Base-by-base conservation (phyloP, 1,140 invertebrate species). In the Adelges cooleyi region DNA sequence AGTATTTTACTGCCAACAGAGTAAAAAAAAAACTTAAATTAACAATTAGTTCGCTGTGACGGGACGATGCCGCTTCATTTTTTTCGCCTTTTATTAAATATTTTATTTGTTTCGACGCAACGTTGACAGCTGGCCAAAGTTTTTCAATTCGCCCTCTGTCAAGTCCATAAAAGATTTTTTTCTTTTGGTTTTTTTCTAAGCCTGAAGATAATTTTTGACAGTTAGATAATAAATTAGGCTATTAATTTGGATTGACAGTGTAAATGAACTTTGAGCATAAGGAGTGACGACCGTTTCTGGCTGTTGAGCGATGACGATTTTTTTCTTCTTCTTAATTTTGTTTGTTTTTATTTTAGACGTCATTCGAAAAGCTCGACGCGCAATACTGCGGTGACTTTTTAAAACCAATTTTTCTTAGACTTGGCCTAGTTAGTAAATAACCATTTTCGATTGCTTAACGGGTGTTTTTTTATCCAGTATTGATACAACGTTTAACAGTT, bases 351-450 rank as follows among this genome's bases (percentile, higher is more conserved):
- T 33, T 5, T 17, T 11, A 40, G 27, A 36, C 44, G 53, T 59
- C 53, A 59, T n/a, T 40, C 23, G 4, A 59, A 59, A 59, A 23
- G 44, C 53, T 44, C 22, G n/a, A 40, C 9, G n/a, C 40, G 44
- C 38, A 44, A 59, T 40, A 42, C 38, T 59, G 3, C 38, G 27
- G 53, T 59, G 44, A 59, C 44, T 59, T 59, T 27, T 36, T 44
- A 27, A 44, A 59, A 27, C 40, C 53, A 59, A 59, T 59, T 59
- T n/a, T n/a, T n/a, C n/a, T n/a, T n/a, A n/a, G n/a, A n/a, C n/a
- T n/a, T n/a, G n/a, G n/a, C n/a, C n/a, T n/a, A n/a, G n/a, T n/a
- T n/a, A n/a, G n/a, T n/a, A n/a, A n/a, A n/a, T n/a, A n/a, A n/a
- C n/a, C n/a, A n/a, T n/a, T n/a, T n/a, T n/a, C n/a, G n/a, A n/a